Evolutionary conservation across 2,888 invertebrate genomes (phyloP), one percentile per base, ranked within the genome.

Genomic region (Stenodera caucasica): DNA sequence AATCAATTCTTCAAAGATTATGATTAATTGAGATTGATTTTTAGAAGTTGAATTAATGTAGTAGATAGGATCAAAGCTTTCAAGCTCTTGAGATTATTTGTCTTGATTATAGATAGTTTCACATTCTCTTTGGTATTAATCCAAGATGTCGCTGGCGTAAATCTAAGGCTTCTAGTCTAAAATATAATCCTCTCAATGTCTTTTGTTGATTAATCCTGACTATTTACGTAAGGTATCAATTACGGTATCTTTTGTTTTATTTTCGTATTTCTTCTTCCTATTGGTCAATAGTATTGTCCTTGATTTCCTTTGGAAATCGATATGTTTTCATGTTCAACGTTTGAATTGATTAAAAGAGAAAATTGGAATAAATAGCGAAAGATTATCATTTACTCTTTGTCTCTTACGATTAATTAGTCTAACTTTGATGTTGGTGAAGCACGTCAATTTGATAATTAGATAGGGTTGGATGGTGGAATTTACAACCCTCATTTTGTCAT

Each of bases 341-440:
- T 11, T 7, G 45, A 12, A 45, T 45, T 18, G 45, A 45, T 45
- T 45, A 45, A 45, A 45, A n/a, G n/a, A n/a, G n/a, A n/a, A n/a
- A n/a, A 21, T 11, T 2, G 40, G 18, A 3, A 11, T 45, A 21
- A 21, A 45, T 7, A 40, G 29, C 29, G 37, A 40, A 18, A 15
- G 37, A 40, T 40, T 15, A 40, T 40, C 15, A 5, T 45, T 21
- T 45, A 3, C 21, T 8, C 9, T 11, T 5, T 45, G 21, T 45
- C 21, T 45, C 2, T 45, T 18, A 45, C 21, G 45, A 21, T 45
- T 45, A 45, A 45, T 45, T 45, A 45, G 2, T 15, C 4, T 21
- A 26, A 3, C 45, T 45, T 9, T 45, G 15, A 45, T 45, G 45
- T 21, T 21, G 3, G 9, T 45, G 5, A 11, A 45, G 8, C 45